Base-by-base conservation (phyloP, 2,888 invertebrate species). In the Pseudeuparius sepicola region DNA sequence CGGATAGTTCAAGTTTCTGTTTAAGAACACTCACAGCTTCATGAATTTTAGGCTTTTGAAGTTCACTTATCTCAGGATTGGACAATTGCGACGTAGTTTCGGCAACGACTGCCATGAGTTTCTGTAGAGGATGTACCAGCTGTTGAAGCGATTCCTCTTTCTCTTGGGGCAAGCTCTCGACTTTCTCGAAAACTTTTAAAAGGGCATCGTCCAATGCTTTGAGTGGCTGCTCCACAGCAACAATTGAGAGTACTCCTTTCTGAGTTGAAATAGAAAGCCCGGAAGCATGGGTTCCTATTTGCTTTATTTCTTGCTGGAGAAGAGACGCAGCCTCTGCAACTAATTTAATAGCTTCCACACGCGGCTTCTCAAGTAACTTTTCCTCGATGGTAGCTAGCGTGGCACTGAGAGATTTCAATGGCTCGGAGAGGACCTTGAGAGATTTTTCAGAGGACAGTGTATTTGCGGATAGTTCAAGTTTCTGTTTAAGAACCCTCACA, bases 121-220 rank as follows among this genome's bases (percentile, higher is more conserved):
- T 45, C 31, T 50, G 31, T 13, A 52, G 28, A 11, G 50, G 47
- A 34, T 44, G 42, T 16, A 35, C 40, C 26, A 51, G 26, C 20
- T 20, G 20, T n/a, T 20, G n/a, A n/a, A 20, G 20, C 20, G 33
- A 29, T 16, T 35, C 28, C 14, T 10, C n/a, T 28, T 42, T 26
- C 27, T 24, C 27, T n/a, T 13, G 10, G 11, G 30, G 16, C 4
- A 40, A 31, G 24, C 39, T 41, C 23, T 40, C 17, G 17, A n/a
- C 9, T n/a, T 9, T 14, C 15, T 30, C 29, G n/a, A n/a, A n/a
- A 14, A 39, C 30, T 26, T 43, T 26, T 14, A 29, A 25, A 11
- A 50, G 17, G 9, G 35, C 24, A 20, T 24, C 30, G 12, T 34
- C 17, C 10, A 48, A 26, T 20, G 30, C 14, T 9, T 12, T 9